These are phyloP conservation scores for Empidonax traillii DNA, from an alignment of 2,113 vertebrate genomes.

Conservation along the genomic window DNA sequence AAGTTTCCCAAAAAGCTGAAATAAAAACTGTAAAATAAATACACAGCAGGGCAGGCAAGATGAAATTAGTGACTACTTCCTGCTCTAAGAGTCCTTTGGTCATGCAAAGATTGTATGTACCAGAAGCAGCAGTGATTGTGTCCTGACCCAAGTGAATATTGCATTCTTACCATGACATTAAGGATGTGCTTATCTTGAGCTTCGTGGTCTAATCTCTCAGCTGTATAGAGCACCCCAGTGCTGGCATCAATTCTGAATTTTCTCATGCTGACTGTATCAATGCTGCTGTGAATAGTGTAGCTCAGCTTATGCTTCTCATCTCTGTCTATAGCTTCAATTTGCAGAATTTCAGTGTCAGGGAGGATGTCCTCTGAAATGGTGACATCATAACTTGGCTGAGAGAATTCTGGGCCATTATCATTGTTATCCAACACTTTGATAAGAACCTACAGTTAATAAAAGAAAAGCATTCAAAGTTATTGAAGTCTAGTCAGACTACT, in stretches of 20 bases:
- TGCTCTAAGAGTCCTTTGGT: not conserved
- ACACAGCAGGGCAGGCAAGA: not conserved
- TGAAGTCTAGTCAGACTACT: not conserved
- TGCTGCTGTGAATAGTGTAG: slow-evolving; percentile 91
- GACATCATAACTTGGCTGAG: slow-evolving; percentile 88
- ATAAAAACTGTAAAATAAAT: slow-evolving; percentile 21
- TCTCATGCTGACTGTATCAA: slow-evolving; percentile 86
- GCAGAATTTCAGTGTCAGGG: slow-evolving; percentile 89
- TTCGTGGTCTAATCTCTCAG: slow-evolving; percentile 91
- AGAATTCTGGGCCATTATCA: slow-evolving; percentile 93
- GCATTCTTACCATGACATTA: slow-evolving; percentile 87
- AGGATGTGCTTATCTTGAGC: slow-evolving; percentile 91
- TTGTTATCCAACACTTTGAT: slow-evolving; percentile 94
- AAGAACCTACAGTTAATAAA: slow-evolving; percentile 80
- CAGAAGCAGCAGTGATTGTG: not conserved
- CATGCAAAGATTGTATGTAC: not conserved
- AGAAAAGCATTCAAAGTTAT: not conserved
- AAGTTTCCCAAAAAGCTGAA: not conserved
- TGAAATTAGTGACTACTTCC: slow-evolving; percentile 20
- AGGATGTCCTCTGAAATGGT: slow-evolving; percentile 90
- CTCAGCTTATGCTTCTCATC: slow-evolving; percentile 90
- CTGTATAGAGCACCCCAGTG: slow-evolving; percentile 84
- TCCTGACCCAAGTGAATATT: not conserved
- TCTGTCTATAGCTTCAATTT: slow-evolving; percentile 90
- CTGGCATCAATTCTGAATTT: slow-evolving; percentile 90